Evolutionary conservation across 2,888 invertebrate species (phyloP).

Genomic region (Sinelater perroti): DNA sequence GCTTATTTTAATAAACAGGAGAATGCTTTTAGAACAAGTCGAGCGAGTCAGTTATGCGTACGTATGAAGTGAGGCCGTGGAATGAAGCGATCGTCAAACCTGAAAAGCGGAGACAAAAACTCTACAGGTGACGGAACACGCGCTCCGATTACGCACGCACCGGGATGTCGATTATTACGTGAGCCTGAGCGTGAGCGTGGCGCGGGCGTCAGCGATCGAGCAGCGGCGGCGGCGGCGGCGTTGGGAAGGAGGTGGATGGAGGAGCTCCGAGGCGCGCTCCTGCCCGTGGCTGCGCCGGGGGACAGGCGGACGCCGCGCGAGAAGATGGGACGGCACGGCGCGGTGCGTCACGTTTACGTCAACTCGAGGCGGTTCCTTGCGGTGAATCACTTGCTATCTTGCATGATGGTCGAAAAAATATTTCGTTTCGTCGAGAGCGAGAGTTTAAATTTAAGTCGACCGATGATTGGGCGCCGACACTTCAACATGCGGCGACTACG

Average conservation of each 20-base stretch:
- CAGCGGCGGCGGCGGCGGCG: not conserved
- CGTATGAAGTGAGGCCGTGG: constrained; percentile 27
- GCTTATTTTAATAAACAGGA: constrained; percentile 35
- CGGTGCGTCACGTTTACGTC: constrained; percentile 26
- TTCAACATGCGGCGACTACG: constrained; percentile 2
- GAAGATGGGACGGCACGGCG: constrained; percentile 29
- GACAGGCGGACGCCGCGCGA: constrained; percentile 27
- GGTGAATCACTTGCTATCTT: constrained; percentile 25
- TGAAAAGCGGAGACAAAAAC: constrained; percentile 25
- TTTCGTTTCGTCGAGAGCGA: constrained; percentile 10
- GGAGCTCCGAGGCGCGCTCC: constrained; percentile 7
- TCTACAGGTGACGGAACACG: constrained; percentile 37
- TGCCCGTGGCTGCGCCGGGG: constrained; percentile 20
- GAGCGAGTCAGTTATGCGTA: constrained; percentile 26
- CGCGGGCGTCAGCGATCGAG: not conserved
- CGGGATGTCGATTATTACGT: constrained; percentile 29
- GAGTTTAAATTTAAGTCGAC: constrained; percentile 4
- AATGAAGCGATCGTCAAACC: constrained; percentile 27
- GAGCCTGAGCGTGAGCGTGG: constrained; percentile 14
- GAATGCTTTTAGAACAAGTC: constrained; percentile 30
- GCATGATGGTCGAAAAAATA: constrained; percentile 37
- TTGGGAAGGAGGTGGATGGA: constrained; percentile 6
- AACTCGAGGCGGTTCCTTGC: constrained; percentile 24
- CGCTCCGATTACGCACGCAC: constrained; percentile 34
- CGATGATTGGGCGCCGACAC: not conserved